Evolutionary conservation across 2,888 invertebrate species (phyloP), one percentile per base, ranked within the genome.

Genomic region (Piscicola geometra): DNA sequence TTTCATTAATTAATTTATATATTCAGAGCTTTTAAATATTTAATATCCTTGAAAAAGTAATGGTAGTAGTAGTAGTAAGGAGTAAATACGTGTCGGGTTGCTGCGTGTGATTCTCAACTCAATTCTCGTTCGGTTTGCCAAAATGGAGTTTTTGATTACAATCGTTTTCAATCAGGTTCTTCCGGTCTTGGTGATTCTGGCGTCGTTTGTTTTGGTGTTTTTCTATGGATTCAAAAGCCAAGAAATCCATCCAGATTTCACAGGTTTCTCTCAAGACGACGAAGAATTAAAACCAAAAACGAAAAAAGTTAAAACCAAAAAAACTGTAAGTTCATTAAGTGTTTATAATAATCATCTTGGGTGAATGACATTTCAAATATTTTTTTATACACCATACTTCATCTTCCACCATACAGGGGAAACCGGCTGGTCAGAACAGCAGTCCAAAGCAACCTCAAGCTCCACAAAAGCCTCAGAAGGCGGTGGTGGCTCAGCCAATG

Each of bases 11-110:
- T n/a, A n/a, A n/a, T n/a, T n/a, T n/a, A n/a, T n/a, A n/a, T n/a
- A n/a, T n/a, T n/a, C n/a, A n/a, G n/a, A n/a, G n/a, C n/a, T n/a
- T n/a, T n/a, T n/a, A n/a, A n/a, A n/a, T n/a, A n/a, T n/a, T n/a
- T n/a, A n/a, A n/a, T n/a, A n/a, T n/a, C n/a, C n/a, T n/a, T n/a
- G n/a, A n/a, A n/a, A n/a, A n/a, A n/a, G n/a, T n/a, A n/a, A n/a
- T n/a, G n/a, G n/a, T n/a, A n/a, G n/a, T n/a, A n/a, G n/a, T n/a
- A n/a, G n/a, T n/a, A n/a, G n/a, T n/a, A n/a, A n/a, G n/a, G n/a
- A 56, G 60, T 56, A 56, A 56, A 56, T 56, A 56, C 60, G 60
- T 56, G 60, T 56, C 60, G 60, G 60, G n/a, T 56, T 56, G 60
- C n/a, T n/a, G n/a, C n/a, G n/a, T n/a, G n/a, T n/a, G n/a, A n/a